Evolutionary conservation across 2,797 vertebrate species (phyloP), one percentile per base, ranked within the genome.

Genomic region (Erithacus rubecula): DNA sequence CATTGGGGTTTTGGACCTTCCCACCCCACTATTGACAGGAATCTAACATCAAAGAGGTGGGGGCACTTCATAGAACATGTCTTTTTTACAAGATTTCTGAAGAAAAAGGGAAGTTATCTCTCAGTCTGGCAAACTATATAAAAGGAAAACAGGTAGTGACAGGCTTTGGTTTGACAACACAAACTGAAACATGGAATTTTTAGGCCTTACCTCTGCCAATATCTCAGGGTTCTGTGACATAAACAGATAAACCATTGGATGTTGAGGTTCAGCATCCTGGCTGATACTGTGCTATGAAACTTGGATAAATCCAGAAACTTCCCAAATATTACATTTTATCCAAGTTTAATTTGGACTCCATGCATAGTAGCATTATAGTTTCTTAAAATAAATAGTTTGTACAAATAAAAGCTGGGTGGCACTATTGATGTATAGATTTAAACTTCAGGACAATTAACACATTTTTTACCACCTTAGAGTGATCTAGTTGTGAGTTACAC

Each of bases 381-480:
- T 12, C 58, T 76, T 81, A 34, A 37, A 84, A 49, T 9, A 53
- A 82, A 44, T 68, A 0, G 62, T 63, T 89, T 91, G 29, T 80
- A 39, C 62, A 80, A 51, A 88, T 52, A 58, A 62, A 90, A 90
- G 63, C 29, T 52, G 51, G 10, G 36, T 91, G 46, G 23, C 32
- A 86, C n/a, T 18, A 55, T 70, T 72, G 85, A 67, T 17, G 5
- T 77, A 52, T 22, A 10, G 6, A 93, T 94, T 90, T 44, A 51
- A 84, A 52, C 30, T 26, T 44, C 41, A 47, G 44, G 34, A 53
- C 74, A 85, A 86, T 69, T 69, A 89, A 67, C 64, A 96, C 55
- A 67, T 84, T 94, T 62, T 95, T 96, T 87, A 90, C 80, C 41
- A 91, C 86, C 68, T 49, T 90, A 90, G 47, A 64, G 8, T 65